Evolutionary conservation across 2,888 invertebrate species (phyloP).

Genomic region (Drepana falcataria): DNA sequence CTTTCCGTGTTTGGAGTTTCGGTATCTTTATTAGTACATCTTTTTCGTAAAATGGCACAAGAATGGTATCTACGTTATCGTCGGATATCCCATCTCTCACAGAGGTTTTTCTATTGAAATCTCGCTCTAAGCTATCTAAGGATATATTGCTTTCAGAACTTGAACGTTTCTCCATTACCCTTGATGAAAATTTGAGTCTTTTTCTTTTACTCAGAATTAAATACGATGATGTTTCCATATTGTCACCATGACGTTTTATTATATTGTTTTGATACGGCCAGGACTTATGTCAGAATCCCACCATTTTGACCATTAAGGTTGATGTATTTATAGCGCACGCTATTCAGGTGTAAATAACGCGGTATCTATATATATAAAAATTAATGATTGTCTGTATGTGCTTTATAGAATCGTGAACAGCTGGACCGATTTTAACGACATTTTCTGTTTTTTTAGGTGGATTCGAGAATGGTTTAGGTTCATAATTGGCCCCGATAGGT

Average conservation of each 20-base stretch:
- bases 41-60: slow-evolving; percentile 71
- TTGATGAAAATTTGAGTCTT: slow-evolving; percentile 27
- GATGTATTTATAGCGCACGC: too few species aligned
- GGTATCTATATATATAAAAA: too few species aligned
- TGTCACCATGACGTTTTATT: slow-evolving; percentile 27
- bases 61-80: slow-evolving; percentile 60
- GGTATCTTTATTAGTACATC: slow-evolving; percentile 66
- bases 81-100: slow-evolving; percentile 27
- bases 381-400: too few species aligned
- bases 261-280: not conserved
- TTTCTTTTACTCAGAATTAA: slow-evolving; percentile 49
- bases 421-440: too few species aligned
- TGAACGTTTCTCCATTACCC: slow-evolving; percentile 49
- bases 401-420: too few species aligned
- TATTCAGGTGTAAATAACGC: too few species aligned
- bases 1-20: slow-evolving; percentile 40
- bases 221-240: slow-evolving; percentile 44
- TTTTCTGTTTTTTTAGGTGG: too few species aligned
- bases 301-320: too few species aligned
- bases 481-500: too few species aligned
- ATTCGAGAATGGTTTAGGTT: too few species aligned
- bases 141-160: slow-evolving; percentile 56
- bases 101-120: slow-evolving; percentile 33
- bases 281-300: not conserved
- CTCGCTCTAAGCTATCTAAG: slow-evolving; percentile 57